Evolutionary conservation across 1,140 invertebrate species (phyloP), one percentile per base, ranked within the genome.

Genomic region (Bombus haemorrhoidalis): DNA sequence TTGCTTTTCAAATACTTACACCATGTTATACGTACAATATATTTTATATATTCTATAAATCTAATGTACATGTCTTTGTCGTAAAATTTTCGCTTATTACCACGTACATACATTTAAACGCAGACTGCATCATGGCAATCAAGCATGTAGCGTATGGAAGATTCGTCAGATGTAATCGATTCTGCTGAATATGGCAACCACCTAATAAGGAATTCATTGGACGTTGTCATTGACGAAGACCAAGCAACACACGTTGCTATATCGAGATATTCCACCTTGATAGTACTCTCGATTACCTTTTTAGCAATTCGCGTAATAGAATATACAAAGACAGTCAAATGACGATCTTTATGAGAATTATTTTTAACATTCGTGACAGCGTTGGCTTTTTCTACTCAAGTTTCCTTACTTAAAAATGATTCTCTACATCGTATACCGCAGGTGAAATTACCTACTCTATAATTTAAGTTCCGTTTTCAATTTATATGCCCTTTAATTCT

Each of bases 181-280:
- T 77, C 68, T 28, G 5, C 66, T 69, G 41, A 79, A 85, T 66
- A 85, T 62, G 66, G 59, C 32, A 3, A 13, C 28, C 62, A 34
- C 77, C 66, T 69, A 69, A 87, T 87, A 89, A 78, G 82, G 86
- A 87, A 75, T 77, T 75, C 81, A 43, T 62, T 68, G 41, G 66
- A 68, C 59, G 62, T 81, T 43, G 66, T 69, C 87, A 84, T 87
- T 81, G 86, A 85, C 87, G 77, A 87, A 80, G 81, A 73, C 73
- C 75, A 68, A 87, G 18, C 71, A 62, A 74, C 62, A 41, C 53
- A 18, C 47, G 57, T 72, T 57, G 82, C 62, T 85, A 68, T 71
- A 88, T 89, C 86, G 86, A 85, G 81, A 83, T 77, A 41, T 83
- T 83, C 69, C 81, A 57, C 81, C 81, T 77, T 73, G 81, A 83